These are phyloP conservation scores for Eucidaris tribuloides DNA, from an alignment of 35 echinoderm and acorn worm genomes.

Conservation along the genomic window DNA sequence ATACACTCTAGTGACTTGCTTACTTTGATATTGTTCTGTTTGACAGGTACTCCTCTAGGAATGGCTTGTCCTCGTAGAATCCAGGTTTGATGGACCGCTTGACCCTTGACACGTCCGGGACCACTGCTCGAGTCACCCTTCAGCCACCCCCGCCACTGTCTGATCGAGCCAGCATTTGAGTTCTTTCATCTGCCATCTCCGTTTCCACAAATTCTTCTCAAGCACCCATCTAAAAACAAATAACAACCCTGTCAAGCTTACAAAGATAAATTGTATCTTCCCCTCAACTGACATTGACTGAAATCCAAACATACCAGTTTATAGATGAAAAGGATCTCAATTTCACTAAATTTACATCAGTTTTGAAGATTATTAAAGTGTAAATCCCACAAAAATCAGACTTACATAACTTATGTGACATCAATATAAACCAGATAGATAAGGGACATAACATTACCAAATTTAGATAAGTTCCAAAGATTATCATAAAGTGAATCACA, in stretches of 20 bases:
- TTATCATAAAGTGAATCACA: no score
- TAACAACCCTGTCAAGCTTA: not conserved
- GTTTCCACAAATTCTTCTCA: slow-evolving; percentile 18
- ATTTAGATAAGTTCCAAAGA: no score
- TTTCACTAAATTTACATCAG: not conserved
- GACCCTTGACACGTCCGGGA: slow-evolving; percentile 83
- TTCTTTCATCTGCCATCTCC: slow-evolving; percentile 3
- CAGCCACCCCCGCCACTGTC: slow-evolving; percentile 73
- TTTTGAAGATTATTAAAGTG: not conserved
- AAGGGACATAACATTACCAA: no score
- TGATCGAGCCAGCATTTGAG: slow-evolving; percentile 10
- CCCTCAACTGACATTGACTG: not conserved
- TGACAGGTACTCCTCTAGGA: slow-evolving; percentile 10
- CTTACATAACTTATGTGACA: not conserved
- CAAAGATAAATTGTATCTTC: not conserved
- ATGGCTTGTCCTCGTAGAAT: slow-evolving; percentile 30
- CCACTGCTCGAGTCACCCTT: slow-evolving; percentile 18
- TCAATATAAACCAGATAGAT: no score
- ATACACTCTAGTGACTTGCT: no score
- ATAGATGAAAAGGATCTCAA: not conserved
- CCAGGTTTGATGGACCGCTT: slow-evolving; percentile 41
- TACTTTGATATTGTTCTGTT: slow-evolving; percentile 14
- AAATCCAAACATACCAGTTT: not conserved
- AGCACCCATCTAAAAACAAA: slow-evolving; percentile 34
- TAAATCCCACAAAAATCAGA: not conserved